Percentiles rank a stretch among this genome's conserved stretches.
Conservation (phyloP, 2,888 invertebrate genomes). For the Nycteola revayana region DNA sequence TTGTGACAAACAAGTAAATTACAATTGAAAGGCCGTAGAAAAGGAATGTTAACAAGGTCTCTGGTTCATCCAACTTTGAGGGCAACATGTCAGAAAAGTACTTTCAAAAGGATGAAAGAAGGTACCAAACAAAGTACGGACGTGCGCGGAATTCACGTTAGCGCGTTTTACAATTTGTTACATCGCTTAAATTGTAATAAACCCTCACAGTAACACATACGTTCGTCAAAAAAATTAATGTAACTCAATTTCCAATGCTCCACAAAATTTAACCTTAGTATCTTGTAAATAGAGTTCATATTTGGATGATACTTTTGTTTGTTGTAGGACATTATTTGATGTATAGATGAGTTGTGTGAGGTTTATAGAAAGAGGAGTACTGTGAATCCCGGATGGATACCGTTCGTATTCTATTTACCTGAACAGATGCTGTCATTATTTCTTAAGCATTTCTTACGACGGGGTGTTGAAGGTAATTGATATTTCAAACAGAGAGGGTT, state of each 20-base stretch:
- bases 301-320: background rate
- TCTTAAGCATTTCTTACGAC: conserved; percentile 56
- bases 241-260: conserved; percentile 23
- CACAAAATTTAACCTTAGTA: conserved; percentile 27
- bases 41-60: conserved; percentile 27
- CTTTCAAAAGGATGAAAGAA: conserved; percentile 58
- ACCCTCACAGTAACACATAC: conserved; percentile 69
- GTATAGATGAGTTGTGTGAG: conserved; percentile 41
- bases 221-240: conserved; percentile 33
- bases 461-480: conserved; percentile 38
- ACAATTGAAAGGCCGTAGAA: conserved; percentile 2
- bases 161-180: conserved; percentile 77
- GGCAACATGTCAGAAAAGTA: conserved; percentile 52
- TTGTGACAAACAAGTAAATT: too few relatives aligned
- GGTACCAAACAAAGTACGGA: conserved; percentile 64
- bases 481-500: conserved; percentile 39
- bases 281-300: conserved; percentile 8
- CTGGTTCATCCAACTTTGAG: conserved; percentile 33
- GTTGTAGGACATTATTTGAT: conserved; percentile 33
- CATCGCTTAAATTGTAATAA: conserved; percentile 78
- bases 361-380: conserved; percentile 72
- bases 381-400: conserved; percentile 70
- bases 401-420: conserved; percentile 75
- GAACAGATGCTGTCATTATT: conserved; percentile 71
- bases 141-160: conserved; percentile 70